A percentile compares a stretch with the other conserved stretches of the same genome.
These are phyloP conservation scores for Drosophila neotestacea DNA, from an alignment of 2,888 invertebrate genomes.

Conservation along the genomic window DNA sequence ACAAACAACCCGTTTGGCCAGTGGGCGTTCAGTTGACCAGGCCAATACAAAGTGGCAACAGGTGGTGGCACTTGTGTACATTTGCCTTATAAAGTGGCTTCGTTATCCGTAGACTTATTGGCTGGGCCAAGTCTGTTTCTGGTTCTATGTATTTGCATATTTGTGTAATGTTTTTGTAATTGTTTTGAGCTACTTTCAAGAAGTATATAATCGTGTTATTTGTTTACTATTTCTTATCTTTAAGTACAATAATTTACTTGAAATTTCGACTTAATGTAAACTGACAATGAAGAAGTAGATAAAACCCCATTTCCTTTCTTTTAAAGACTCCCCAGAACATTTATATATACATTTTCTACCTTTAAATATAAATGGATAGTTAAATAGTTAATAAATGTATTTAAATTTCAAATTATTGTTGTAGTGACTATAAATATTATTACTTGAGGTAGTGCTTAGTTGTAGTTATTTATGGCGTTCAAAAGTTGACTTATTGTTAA, in stretches of 20 bases:
- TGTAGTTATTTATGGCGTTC: not conserved
- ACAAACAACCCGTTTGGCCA: slow-evolving; percentile 59
- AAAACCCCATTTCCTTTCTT: too few species aligned
- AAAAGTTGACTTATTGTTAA: not conserved
- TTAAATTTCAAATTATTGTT: too few species aligned
- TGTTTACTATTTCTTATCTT: slow-evolving; percentile 4
- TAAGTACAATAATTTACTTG: not conserved
- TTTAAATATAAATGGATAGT: too few species aligned
- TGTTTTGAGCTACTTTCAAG: not conserved
- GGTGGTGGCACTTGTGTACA: slow-evolving; percentile 55
- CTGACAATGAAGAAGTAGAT: too few species aligned
- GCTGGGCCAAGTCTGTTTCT: slow-evolving; percentile 34
- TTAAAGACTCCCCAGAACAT: too few species aligned
- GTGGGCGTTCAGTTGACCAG: slow-evolving; percentile 64
- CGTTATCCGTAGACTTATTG: slow-evolving; percentile 53
- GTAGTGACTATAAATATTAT: not conserved
- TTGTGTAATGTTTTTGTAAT: slow-evolving; percentile 17
- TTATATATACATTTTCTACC: too few species aligned
- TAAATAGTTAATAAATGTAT: too few species aligned
- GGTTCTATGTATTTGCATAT: slow-evolving; percentile 12
- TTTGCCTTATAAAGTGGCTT: slow-evolving; percentile 46
- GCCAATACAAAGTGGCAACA: slow-evolving; percentile 57
- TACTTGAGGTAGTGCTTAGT: not conserved
- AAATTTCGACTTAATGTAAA: too few species aligned
- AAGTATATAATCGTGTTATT: too few species aligned